phyloP scores from a whole-genome alignment of 2,888 invertebrate species.

The Kryphioiulus occultus region DNA sequence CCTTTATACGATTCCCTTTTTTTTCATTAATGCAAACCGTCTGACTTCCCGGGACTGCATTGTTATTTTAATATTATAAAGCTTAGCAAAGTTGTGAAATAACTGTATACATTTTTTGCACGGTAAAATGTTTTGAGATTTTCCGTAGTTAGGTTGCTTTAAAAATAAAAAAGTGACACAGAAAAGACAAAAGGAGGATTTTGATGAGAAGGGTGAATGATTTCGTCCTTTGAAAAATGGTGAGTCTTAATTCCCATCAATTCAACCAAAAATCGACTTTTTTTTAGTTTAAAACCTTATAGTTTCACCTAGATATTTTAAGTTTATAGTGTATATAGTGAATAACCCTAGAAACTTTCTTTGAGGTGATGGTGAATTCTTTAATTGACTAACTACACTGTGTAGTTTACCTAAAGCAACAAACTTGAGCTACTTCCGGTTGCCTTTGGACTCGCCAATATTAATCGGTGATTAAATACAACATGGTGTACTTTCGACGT shows the following conservation, averaged over 20 bases:
- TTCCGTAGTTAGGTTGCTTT: background rate
- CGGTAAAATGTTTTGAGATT: background rate
- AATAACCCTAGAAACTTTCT: too few relatives aligned
- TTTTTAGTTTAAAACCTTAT: background rate
- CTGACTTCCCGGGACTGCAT: background rate
- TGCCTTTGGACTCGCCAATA: too few relatives aligned
- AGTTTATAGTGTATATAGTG: background rate
- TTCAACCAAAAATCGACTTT: background rate
- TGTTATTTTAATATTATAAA: background rate
- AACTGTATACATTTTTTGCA: too few relatives aligned
- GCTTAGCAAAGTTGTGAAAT: too few relatives aligned
- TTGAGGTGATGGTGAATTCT: too few relatives aligned
- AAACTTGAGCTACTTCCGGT: too few relatives aligned
- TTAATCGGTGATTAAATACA: too few relatives aligned
- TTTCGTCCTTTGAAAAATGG: background rate
- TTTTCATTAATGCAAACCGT: too few relatives aligned
- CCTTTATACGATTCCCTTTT: too few relatives aligned
- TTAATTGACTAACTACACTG: too few relatives aligned
- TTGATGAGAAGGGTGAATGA: background rate
- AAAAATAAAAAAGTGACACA: background rate
- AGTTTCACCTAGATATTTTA: background rate
- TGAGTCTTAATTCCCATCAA: slow-evolving; percentile 5
- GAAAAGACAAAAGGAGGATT: background rate
- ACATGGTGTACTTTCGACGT: too few relatives aligned
- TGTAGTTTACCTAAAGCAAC: too few relatives aligned